These are phyloP conservation scores for Myotis findleyi DNA, from an alignment of 2,797 vertebrate genomes.

Conservation along the genomic window DNA sequence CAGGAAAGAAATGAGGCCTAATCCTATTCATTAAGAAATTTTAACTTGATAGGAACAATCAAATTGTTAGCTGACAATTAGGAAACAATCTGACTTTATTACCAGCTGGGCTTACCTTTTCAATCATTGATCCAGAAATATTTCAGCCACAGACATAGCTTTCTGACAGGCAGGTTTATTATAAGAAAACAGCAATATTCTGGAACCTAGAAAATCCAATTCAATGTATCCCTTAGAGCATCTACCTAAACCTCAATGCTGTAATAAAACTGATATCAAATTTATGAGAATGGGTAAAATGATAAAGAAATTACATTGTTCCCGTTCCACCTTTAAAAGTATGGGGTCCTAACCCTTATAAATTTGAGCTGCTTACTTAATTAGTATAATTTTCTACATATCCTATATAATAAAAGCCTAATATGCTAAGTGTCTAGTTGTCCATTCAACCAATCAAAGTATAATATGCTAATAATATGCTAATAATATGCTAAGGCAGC, in stretches of 20 bases:
- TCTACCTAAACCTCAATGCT: neutral
- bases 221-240: neutral
- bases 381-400: slow-evolving; percentile 40
- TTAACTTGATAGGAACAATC: neutral
- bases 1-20: neutral
- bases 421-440: no score
- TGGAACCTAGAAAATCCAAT: slow-evolving; percentile 22
- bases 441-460: no score
- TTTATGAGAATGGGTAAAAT: slow-evolving; percentile 22
- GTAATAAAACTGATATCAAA: neutral
- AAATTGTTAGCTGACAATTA: neutral
- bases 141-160: slow-evolving; percentile 6
- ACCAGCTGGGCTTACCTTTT: slow-evolving; percentile 53
- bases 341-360: slow-evolving; percentile 43
- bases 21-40: slow-evolving; percentile 22
- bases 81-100: neutral
- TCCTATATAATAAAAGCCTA: neutral
- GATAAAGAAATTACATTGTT: slow-evolving; percentile 34
- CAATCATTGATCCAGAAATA: slow-evolving; percentile 29
- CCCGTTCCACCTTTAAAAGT: slow-evolving; percentile 13
- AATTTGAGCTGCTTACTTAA: slow-evolving; percentile 65
- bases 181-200: slow-evolving; percentile 4
- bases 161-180: neutral
- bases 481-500: no score
- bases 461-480: no score